Evolutionary conservation across 1,140 invertebrate genomes (phyloP).

Genomic region (Cotesia typhae): DNA sequence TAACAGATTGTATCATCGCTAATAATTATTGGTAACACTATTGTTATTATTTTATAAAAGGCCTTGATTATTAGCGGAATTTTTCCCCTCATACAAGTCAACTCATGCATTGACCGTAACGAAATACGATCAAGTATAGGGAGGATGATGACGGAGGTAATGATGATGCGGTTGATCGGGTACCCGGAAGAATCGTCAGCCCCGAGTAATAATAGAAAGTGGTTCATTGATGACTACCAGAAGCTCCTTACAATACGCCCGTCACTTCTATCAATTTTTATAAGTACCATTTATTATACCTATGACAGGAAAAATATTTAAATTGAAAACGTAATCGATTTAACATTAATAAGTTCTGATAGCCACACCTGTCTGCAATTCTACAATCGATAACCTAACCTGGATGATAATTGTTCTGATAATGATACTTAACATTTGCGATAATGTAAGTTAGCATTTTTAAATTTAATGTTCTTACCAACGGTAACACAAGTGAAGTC

Average conservation of each 20-base stretch:
- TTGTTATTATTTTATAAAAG: conserved; percentile 11
- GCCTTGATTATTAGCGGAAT: neutral
- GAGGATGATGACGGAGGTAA: conserved; percentile 4
- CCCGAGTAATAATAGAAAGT: conserved; percentile 27
- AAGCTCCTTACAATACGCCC: neutral
- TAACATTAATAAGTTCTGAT: neutral
- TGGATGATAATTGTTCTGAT: conserved; percentile 2
- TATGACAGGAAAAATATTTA: neutral
- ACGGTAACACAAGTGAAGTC: conserved; percentile 50
- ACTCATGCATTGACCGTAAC: conserved; percentile 22
- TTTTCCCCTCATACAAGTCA: conserved; percentile 5
- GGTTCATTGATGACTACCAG: conserved; percentile 15
- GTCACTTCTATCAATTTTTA: neutral
- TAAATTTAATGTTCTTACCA: conserved; percentile 41
- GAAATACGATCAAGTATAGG: conserved; percentile 21
- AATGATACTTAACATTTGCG: neutral
- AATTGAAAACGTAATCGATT: neutral
- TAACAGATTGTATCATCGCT: neutral
- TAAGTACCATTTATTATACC: neutral
- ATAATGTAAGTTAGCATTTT: neutral
- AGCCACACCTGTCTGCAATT: neutral
- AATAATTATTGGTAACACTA: neutral
- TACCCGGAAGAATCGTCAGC: conserved; percentile 33
- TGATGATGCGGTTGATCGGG: conserved; percentile 3
- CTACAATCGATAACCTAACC: neutral